Evolutionary conservation across 1,140 invertebrate species (phyloP), one percentile per base, ranked within the genome.

Genomic region (Bombus sylvicola): DNA sequence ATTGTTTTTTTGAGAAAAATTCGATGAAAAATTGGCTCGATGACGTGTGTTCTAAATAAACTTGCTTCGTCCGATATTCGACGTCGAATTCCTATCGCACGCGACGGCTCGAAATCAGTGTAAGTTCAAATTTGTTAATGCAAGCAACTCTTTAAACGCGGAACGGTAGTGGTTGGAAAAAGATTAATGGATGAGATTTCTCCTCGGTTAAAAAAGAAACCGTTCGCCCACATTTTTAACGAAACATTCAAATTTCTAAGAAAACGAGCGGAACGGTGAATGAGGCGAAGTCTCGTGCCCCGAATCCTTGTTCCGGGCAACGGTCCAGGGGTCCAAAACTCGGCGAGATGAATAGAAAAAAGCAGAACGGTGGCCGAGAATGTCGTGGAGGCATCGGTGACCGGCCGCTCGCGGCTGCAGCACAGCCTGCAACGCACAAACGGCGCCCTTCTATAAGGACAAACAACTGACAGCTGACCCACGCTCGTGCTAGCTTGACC

Each of bases 381-480:
- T 79, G 79, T 82, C 69, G 62, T 37, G 57, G 69, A 22, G 37
- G 43, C 39, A 85, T 68, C 43, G 57, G n/a, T 37, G 66, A 37
- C 66, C 41, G 62, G 41, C n/a, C 59, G 68, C 69, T 47, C 79
- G 59, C 75, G 64, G 72, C 78, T 78, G 73, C 59, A 76, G 18
- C 77, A 37, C 89, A 92, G 92, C 80, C 91, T 91, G 87, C 90
- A 88, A 87, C 86, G 74, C 71, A 79, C 88, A 87, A 90, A 90
- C 81, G 88, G 75, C 57, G 68, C 47, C 87, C 89, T 80, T 91
- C 89, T 85, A 73, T 88, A 76, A 93, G 93, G 94, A 95, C 94
- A 95, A 95, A 95, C 93, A 95, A 93, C 93, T 92, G 93, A 94
- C 94, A 95, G 94, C 94, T 94, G 94, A 94, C 94, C 94, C 93